These are phyloP conservation scores for Thalassoma bifasciatum DNA, from an alignment of 2,113 vertebrate species.

Conservation along the genomic window DNA sequence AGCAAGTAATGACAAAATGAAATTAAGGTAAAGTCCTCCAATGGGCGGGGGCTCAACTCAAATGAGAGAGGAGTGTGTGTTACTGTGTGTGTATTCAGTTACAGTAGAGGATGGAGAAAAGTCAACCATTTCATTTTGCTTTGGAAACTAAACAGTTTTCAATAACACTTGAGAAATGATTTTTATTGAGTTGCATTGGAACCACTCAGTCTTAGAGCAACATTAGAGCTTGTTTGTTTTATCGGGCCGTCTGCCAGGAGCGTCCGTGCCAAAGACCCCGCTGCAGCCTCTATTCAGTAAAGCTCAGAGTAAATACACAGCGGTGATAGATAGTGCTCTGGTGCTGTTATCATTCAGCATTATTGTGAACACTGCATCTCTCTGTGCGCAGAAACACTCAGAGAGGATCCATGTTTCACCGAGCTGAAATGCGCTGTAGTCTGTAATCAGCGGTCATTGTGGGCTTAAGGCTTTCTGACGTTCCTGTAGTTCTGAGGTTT, in stretches of 20 bases:
- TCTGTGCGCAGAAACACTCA: background rate
- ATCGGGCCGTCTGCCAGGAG: conserved; percentile 14
- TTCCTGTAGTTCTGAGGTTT: conserved; percentile 52
- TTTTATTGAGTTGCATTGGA: conserved; percentile 25
- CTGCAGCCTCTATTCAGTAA: background rate
- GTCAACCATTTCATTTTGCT: conserved; percentile 27
- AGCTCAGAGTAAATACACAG: conserved; percentile 4
- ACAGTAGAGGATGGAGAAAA: conserved; percentile 3
- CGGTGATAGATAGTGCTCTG: background rate
- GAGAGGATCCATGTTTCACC: background rate
- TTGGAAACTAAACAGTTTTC: conserved; percentile 50
- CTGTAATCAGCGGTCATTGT: conserved; percentile 47
- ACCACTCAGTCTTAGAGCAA: conserved; percentile 31
- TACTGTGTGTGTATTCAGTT: background rate
- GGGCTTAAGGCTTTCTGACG: conserved; percentile 35
- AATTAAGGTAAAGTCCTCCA: background rate
- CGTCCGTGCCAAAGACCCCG: conserved; percentile 13
- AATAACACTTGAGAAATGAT: conserved; percentile 21
- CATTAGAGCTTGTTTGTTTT: conserved; percentile 45
- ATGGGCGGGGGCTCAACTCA: conserved; percentile 2
- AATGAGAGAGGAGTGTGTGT: background rate
- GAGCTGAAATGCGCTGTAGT: conserved; percentile 6
- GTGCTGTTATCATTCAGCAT: background rate
- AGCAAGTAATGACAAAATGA: background rate
- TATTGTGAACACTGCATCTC: background rate